These are phyloP conservation scores for Heterotilapia buettikoferi DNA, from an alignment of 2,113 vertebrate genomes.

Conservation along the genomic window DNA sequence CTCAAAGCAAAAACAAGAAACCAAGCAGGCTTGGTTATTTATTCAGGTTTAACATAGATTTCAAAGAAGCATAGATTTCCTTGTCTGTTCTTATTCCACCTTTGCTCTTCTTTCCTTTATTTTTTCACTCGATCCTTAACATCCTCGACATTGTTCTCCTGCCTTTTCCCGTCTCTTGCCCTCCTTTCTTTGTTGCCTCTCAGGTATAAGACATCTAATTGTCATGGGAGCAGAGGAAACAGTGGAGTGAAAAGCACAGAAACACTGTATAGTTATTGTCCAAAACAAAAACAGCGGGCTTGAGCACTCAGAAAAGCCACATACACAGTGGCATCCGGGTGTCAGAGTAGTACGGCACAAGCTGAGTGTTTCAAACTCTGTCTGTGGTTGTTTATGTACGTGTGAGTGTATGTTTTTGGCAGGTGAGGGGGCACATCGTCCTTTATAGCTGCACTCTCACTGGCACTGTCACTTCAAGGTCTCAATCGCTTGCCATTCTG, in stretches of 20 bases:
- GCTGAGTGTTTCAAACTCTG: constrained; percentile 10
- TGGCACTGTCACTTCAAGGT: constrained; percentile 64
- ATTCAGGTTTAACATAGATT: not conserved
- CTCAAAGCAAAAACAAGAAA: not conserved
- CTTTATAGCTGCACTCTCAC: constrained; percentile 47
- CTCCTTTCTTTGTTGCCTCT: not conserved
- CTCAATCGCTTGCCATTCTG: constrained; percentile 50
- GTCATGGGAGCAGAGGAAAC: constrained; percentile 30
- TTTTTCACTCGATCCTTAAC: not conserved
- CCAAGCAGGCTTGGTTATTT: constrained; percentile 4
- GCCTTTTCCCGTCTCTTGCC: not conserved
- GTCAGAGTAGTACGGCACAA: not conserved
- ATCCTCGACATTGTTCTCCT: not conserved
- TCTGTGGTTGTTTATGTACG: constrained; percentile 33
- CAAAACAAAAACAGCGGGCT: constrained; percentile 27
- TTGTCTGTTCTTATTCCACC: not conserved
- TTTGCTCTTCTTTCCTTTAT: not conserved
- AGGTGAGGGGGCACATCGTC: constrained; percentile 53
- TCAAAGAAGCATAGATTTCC: not conserved
- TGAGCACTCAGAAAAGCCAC: not conserved
- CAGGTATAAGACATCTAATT: constrained; percentile 34
- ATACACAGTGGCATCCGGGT: not conserved
- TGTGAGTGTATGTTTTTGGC: constrained; percentile 47
- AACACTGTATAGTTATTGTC: constrained; percentile 21
- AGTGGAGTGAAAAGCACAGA: not conserved